Percentiles rank a stretch among this genome's conserved stretches.
phyloP scores from a whole-genome alignment of 2,797 vertebrate genomes.

The Neopelma chrysocephalum region DNA sequence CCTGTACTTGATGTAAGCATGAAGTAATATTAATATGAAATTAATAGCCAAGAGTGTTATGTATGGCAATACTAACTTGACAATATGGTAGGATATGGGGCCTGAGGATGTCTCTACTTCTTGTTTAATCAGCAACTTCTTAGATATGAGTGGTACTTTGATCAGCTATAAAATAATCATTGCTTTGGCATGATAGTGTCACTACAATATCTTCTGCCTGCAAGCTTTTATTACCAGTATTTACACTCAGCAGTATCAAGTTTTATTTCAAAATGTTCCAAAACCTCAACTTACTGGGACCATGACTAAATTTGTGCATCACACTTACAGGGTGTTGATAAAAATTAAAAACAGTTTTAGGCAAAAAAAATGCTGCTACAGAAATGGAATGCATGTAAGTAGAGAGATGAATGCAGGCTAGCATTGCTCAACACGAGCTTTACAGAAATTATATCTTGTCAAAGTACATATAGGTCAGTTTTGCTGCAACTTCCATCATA shows the following conservation, averaged over 20 bases:
- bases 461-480: background rate
- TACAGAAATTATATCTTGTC: background rate
- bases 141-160: background rate
- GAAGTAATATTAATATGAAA: background rate
- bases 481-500: background rate
- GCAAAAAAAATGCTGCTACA: background rate
- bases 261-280: background rate
- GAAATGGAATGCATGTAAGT: background rate
- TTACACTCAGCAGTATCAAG: background rate
- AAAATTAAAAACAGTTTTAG: background rate
- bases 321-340: background rate
- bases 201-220: background rate
- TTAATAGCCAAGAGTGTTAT: background rate
- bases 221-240: background rate
- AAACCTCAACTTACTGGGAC: background rate
- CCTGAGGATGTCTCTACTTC: background rate
- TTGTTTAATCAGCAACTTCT: background rate
- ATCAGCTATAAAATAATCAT: background rate
- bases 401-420: background rate
- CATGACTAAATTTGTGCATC: background rate
- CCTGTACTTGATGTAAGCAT: background rate
- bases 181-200: background rate
- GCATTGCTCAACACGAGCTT: background rate
- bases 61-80: background rate
- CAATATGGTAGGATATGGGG: background rate